A percentile compares a stretch with the other conserved stretches of the same genome.
These are phyloP conservation scores for Maccullochella peelii DNA, from an alignment of 2,113 vertebrate genomes.

Conservation along the genomic window DNA sequence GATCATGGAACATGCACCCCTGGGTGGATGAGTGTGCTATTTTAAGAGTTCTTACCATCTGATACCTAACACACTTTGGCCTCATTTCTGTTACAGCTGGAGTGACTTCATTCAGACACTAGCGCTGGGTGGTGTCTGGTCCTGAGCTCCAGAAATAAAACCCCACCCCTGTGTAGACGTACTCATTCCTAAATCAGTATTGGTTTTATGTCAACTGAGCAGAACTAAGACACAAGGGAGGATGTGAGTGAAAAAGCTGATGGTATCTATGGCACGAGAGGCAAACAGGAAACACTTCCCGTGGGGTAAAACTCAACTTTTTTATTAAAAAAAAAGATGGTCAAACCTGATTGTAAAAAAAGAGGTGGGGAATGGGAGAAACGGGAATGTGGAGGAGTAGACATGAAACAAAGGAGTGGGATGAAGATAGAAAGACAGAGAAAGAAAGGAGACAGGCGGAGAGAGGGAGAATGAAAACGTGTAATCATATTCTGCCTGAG, in stretches of 20 bases:
- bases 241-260: constrained; percentile 62
- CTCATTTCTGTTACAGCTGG: constrained; percentile 62
- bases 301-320: constrained; percentile 44
- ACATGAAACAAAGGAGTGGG: constrained; percentile 27
- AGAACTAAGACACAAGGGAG: constrained; percentile 51
- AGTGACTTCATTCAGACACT: constrained; percentile 64
- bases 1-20: constrained; percentile 15
- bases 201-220: constrained; percentile 53
- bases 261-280: constrained; percentile 69
- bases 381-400: constrained; percentile 13
- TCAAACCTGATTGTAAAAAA: constrained; percentile 34
- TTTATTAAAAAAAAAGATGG: constrained; percentile 45
- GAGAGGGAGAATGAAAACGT: constrained; percentile 24
- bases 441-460: constrained; percentile 12
- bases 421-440: constrained; percentile 24
- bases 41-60: constrained; percentile 61
- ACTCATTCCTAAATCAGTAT: constrained; percentile 55
- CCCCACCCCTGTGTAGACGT: constrained; percentile 15
- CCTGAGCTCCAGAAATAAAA: constrained; percentile 68
- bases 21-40: constrained; percentile 51
- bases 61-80: constrained; percentile 62
- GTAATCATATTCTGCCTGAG: constrained; percentile 45
- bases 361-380: background rate
- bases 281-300: constrained; percentile 80
- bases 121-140: constrained; percentile 47